These are phyloP conservation scores for Vireo griseus DNA, from an alignment of 2,797 vertebrate genomes.

Conservation along the genomic window DNA sequence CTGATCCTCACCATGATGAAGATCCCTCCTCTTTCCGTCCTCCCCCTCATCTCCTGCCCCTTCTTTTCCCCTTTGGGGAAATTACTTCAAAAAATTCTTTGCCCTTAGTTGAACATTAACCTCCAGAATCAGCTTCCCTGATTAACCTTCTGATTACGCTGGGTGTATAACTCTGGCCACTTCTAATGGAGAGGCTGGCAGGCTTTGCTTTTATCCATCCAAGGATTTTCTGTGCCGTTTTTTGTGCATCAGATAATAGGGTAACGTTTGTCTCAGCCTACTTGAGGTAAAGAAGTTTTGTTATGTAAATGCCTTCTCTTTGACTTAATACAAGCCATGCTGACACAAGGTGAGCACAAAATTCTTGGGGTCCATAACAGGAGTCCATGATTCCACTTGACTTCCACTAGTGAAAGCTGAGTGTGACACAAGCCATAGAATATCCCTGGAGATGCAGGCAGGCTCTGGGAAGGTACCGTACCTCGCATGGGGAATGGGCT, in stretches of 20 bases:
- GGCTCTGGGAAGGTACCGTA: neutral
- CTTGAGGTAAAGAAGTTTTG: neutral
- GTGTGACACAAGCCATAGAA: neutral
- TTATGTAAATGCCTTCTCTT: rapidly evolving
- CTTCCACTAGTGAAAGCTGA: neutral
- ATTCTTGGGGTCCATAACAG: rapidly evolving
- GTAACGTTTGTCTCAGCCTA: neutral
- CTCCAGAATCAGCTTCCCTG: neutral
- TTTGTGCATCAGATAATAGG: rapidly evolving
- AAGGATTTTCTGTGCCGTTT: neutral
- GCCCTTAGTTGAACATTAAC: conserved; percentile 35
- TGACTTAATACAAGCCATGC: neutral
- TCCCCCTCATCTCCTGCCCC: neutral
- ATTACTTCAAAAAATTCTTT: neutral
- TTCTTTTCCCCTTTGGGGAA: neutral
- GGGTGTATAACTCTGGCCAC: neutral
- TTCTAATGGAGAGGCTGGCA: neutral
- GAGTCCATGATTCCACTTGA: neutral
- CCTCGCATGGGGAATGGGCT: rapidly evolving
- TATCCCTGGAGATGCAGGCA: neutral
- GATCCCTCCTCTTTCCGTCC: neutral
- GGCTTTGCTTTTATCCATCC: neutral
- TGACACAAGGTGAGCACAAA: neutral
- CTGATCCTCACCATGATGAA: neutral
- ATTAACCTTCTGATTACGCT: neutral